Evolutionary conservation across 2,113 vertebrate genomes (phyloP).

Genomic region (Sula dactylatra): DNA sequence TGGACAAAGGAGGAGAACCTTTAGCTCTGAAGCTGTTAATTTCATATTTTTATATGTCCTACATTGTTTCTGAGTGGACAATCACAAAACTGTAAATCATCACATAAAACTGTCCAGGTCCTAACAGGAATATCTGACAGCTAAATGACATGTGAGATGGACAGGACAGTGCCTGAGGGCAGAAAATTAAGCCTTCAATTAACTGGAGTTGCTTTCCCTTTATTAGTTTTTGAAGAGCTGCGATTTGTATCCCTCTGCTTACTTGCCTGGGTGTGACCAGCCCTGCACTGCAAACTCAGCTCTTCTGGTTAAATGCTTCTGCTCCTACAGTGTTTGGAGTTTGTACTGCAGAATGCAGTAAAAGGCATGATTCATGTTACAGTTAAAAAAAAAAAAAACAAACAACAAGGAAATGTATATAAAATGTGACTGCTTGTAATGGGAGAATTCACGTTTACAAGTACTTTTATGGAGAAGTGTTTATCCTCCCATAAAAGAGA

Average conservation of each 20-base stretch:
- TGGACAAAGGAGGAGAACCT: neutral
- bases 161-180: neutral
- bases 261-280: neutral
- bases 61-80: neutral
- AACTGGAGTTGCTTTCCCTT: neutral
- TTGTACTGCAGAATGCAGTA: conserved; percentile 5
- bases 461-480: neutral
- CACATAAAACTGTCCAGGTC: neutral
- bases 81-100: neutral
- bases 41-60: neutral
- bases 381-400: neutral
- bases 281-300: neutral
- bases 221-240: neutral
- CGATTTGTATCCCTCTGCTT: neutral
- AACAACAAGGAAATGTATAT: neutral
- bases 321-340: conserved; percentile 1
- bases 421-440: neutral
- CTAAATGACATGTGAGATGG: neutral
- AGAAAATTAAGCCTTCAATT: neutral
- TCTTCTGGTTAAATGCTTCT: neutral
- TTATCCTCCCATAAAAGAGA: conserved; percentile 27
- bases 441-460: neutral
- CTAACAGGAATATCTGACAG: neutral
- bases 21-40: neutral
- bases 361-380: conserved; percentile 26